Conservation (phyloP, 1,140 invertebrate genomes). For the Diprion similis region DNA sequence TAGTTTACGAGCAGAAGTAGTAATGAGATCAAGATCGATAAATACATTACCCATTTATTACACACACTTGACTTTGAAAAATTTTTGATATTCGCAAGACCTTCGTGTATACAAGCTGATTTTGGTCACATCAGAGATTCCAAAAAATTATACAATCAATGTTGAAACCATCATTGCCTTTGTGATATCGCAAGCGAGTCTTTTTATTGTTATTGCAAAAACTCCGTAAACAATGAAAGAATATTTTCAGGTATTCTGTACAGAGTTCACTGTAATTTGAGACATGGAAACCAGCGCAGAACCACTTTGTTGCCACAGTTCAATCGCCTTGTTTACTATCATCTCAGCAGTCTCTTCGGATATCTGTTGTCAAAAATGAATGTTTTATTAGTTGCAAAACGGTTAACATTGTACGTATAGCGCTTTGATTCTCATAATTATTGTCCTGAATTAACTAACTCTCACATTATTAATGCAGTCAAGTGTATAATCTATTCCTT, state of each 20-base stretch:
- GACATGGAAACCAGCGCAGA: conserved; percentile 45
- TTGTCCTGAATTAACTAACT: conserved; percentile 19
- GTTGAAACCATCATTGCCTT: too few relatives aligned
- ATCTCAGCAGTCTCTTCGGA: conserved; percentile 78
- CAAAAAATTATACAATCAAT: conserved; percentile 3
- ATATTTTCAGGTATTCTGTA: background rate
- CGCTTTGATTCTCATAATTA: conserved; percentile 15
- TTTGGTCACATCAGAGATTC: background rate
- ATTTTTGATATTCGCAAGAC: background rate
- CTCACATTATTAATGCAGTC: conserved; percentile 73
- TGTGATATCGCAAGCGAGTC: too few relatives aligned
- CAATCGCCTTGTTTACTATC: conserved; percentile 80
- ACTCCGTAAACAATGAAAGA: too few relatives aligned
- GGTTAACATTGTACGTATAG: conserved; percentile 25
- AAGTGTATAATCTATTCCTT: conserved; percentile 65
- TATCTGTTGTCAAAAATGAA: conserved; percentile 64
- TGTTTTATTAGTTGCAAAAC: conserved; percentile 16
- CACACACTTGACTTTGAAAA: background rate
- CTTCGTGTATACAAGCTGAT: too few relatives aligned
- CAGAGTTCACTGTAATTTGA: conserved; percentile 18
- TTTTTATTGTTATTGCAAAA: too few relatives aligned
- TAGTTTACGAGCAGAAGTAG: too few relatives aligned
- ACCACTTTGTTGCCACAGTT: conserved; percentile 74
- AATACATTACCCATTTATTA: conserved; percentile 9
- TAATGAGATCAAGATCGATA: conserved; percentile 2